Evolutionary conservation across 2,888 invertebrate species (phyloP).

Genomic region (Pyrocoelia pectoralis): DNA sequence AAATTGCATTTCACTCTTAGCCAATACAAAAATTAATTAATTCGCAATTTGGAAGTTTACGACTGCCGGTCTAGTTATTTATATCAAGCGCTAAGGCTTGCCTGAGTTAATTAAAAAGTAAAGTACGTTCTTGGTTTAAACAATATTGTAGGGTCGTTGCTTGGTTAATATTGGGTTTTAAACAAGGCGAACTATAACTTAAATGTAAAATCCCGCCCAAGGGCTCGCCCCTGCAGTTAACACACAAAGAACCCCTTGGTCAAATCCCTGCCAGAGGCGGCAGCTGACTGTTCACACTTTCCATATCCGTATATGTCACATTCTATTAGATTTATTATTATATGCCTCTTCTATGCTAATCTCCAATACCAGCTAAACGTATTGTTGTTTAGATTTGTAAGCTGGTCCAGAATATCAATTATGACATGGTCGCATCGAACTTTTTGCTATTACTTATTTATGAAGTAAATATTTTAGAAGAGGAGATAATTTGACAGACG

Average conservation of each 20-base stretch:
- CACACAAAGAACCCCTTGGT: slow-evolving; percentile 55
- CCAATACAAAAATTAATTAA: neutral
- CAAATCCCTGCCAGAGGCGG: slow-evolving; percentile 52
- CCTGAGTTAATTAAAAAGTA: no score
- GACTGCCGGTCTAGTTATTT: no score
- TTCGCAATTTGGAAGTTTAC: no score
- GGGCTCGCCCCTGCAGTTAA: slow-evolving; percentile 56
- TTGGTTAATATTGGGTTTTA: slow-evolving; percentile 37
- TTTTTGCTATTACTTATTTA: neutral
- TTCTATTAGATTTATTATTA: slow-evolving; percentile 37
- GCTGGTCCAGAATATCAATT: slow-evolving; percentile 29
- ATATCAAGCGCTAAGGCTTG: no score
- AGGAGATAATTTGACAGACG: neutral
- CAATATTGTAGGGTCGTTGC: slow-evolving; percentile 13
- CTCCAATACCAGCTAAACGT: slow-evolving; percentile 21
- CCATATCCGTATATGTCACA: slow-evolving; percentile 38
- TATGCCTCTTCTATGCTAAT: slow-evolving; percentile 34
- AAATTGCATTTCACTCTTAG: neutral
- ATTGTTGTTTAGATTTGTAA: slow-evolving; percentile 22
- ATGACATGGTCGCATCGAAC: slow-evolving; percentile 6
- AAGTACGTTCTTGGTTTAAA: no score
- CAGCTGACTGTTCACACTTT: slow-evolving; percentile 56
- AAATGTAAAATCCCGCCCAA: slow-evolving; percentile 54
- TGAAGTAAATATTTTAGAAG: neutral
- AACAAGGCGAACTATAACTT: slow-evolving; percentile 47